Base-by-base conservation (phyloP, 2,888 invertebrate genomes). In the Plebejus melissa region DNA sequence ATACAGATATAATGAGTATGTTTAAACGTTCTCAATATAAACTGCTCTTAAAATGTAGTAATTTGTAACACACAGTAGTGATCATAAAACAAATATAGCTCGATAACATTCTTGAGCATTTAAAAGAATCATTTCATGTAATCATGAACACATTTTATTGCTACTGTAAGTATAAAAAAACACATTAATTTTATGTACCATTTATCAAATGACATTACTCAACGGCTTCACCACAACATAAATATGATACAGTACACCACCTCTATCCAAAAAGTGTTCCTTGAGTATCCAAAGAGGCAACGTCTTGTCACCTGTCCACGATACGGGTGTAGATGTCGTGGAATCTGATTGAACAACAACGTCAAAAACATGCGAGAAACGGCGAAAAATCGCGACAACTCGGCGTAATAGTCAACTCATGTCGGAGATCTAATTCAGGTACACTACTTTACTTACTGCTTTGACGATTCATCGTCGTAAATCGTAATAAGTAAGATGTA, bases 91-190 rank as follows among this genome's bases (percentile, higher is more conserved):
- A 72, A 72, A 71, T 41, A 71, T 28, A 71, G 41, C 41, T 46
- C 38, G 50, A 54, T 72, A 54, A 54, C 46, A 54, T 50, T 28
- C 72, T 54, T 72, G 4, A 72, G 54, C 7, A 54, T 72, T 72
- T 72, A 16, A 72, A 50, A 72, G 28, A 54, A 72, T 32, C 72
- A 72, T 72, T 72, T 72, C 32, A 28, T 72, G 50, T 72, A 72
- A 54, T 72, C 54, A 32, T 28, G 54, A 54, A 89, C 83, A 80
- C 80, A 82, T 87, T 85, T 87, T 87, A 89, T 84, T 87, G 90
- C 91, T 90, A 85, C 91, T 88, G 90, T 22, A 22, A 22, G 22
- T 87, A 88, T 85, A 83, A 86, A 85, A 84, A 84, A 82, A 76
- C 79, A 78, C 82, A 83, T 82, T 80, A 77, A 82, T 83, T 87